Conservation (phyloP, 2,113 vertebrate genomes). For the Salvelinus sp. region DNA sequence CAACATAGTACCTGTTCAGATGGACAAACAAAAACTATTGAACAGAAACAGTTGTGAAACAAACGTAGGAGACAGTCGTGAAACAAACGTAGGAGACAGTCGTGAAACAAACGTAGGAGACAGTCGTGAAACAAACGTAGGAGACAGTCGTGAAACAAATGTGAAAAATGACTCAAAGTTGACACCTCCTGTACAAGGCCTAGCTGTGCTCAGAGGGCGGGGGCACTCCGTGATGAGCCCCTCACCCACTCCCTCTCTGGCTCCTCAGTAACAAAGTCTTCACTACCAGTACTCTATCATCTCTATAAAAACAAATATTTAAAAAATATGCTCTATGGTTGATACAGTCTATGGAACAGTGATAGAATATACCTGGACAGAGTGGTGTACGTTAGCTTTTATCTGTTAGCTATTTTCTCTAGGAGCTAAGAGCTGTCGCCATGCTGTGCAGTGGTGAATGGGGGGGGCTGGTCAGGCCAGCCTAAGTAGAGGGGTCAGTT, state of each 20-base stretch:
- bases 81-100: slow-evolving; percentile 22
- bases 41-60: slow-evolving; percentile 59
- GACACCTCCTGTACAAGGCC: slow-evolving; percentile 21
- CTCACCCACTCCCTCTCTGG: slow-evolving; percentile 15
- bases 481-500: too few species aligned
- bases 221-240: too few species aligned
- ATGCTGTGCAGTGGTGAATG: slow-evolving; percentile 51
- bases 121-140: slow-evolving; percentile 6
- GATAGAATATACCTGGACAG: slow-evolving; percentile 26
- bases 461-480: slow-evolving; percentile 26
- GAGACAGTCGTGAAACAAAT: slow-evolving; percentile 53
- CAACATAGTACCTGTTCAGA: slow-evolving; percentile 60
- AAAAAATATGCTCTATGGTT: slow-evolving; percentile 56
- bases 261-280: slow-evolving; percentile 51
- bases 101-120: too few species aligned
- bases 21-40: slow-evolving; percentile 59
- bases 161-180: slow-evolving; percentile 46
- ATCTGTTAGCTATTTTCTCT: slow-evolving; percentile 36
- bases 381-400: slow-evolving; percentile 52
- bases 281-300: slow-evolving; percentile 59
- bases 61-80: slow-evolving; percentile 52
- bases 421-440: slow-evolving; percentile 63
- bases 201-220: too few species aligned
- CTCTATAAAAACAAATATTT: slow-evolving; percentile 20
- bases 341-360: slow-evolving; percentile 72